Evolutionary conservation across 2,113 vertebrate species (phyloP).

Genomic region (Podarcis cretensis): DNA sequence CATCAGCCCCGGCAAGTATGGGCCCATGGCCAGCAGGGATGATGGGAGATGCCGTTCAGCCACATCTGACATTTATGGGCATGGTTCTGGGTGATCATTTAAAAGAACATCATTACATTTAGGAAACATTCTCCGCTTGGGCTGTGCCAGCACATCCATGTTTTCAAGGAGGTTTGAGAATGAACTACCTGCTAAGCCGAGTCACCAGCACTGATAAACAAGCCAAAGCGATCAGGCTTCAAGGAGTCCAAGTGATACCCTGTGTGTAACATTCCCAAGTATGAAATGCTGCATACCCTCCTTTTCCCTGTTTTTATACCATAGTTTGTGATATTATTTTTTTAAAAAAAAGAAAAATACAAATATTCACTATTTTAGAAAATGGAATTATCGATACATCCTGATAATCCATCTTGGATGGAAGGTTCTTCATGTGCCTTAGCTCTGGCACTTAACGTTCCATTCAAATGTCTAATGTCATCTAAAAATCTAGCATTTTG

Average conservation of each 20-base stretch:
- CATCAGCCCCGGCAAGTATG: not conserved
- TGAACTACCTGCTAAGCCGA: not conserved
- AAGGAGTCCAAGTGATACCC: not conserved
- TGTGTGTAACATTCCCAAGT: conserved; percentile 32
- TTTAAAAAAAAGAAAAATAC: not conserved
- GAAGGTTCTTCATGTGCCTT: not conserved
- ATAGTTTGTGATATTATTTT: not conserved
- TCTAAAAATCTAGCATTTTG: not conserved
- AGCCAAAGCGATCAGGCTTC: not conserved
- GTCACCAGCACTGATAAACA: not conserved
- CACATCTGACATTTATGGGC: not conserved
- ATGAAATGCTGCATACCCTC: conserved; percentile 10
- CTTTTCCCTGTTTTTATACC: not conserved
- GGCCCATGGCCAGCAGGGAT: not conserved
- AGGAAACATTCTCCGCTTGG: not conserved
- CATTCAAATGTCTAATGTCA: not conserved
- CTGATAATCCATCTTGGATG: too few relatives aligned
- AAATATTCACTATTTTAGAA: not conserved
- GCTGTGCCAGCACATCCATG: not conserved
- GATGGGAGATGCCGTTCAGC: not conserved
- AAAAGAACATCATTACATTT: not conserved
- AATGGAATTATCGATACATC: not conserved
- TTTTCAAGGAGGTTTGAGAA: not conserved
- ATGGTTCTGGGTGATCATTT: not conserved
- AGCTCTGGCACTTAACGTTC: not conserved